Base-by-base conservation (phyloP, 2,888 invertebrate genomes). In the Andrena bucephala region DNA sequence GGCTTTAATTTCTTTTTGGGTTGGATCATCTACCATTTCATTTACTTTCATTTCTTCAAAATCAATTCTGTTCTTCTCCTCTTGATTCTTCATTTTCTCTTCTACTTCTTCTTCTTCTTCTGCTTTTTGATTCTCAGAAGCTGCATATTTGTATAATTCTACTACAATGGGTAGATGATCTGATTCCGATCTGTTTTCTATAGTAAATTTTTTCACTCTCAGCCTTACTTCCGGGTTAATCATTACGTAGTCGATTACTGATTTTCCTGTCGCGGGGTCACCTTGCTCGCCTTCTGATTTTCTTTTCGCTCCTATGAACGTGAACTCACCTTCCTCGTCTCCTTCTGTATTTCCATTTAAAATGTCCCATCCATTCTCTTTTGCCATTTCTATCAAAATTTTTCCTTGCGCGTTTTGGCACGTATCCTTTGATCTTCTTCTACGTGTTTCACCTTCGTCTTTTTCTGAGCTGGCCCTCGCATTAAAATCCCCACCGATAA, bases 401-500 rank as follows among this genome's bases (percentile, higher is more conserved):
- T 8, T 20, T 5, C 52, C 63, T 33, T 24, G 13, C 4, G 27
- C 0, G 13, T 52, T 63, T 54, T 0, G 3, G 0, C 2, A 1
- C 13, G 8, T 13, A 36, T 72, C 54, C 27, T 70, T 60, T 2
- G 60, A 70, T 29, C 20, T 59, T 31, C 70, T 60, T n/a, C 1
- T 6, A 5, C 5, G 1, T 59, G 31, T n/a, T n/a, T 10, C 27
- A 29, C 13, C 5, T 42, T 42, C 50, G 10, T 20, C 20, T 13
- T 6, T 7, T n/a, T 36, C 2, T 10, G 1, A 0, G 6, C 16
- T 0, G 20, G 2, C 31, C 27, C 67, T 67, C 13, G 27, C 67
- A 52, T 52, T 52, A 13, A 67, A 31, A 31, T 67, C 67, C 31
- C 50, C 63, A 8, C 67, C 67, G 8, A 67, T 50, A n/a, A 67